Percentiles rank a stretch among this genome's conserved stretches.
Conservation (phyloP, 1,140 invertebrate genomes). For the Dinothrombium tinctorium region DNA sequence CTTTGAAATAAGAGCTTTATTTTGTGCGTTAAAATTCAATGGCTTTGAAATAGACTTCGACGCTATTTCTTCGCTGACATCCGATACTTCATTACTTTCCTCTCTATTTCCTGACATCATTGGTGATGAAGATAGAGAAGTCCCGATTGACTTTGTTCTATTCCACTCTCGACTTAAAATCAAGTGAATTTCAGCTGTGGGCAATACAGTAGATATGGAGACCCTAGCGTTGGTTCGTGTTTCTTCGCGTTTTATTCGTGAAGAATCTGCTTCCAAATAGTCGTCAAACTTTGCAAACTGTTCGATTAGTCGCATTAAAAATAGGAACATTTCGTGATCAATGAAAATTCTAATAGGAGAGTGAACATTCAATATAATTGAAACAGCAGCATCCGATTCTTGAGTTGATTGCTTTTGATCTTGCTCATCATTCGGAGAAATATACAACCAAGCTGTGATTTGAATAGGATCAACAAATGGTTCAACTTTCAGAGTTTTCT, state of each 20-base stretch:
- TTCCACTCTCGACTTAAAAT: background rate
- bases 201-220: constrained; percentile 3
- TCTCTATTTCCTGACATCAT: too few relatives aligned
- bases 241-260: constrained; percentile 5
- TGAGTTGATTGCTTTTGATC: background rate
- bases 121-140: background rate
- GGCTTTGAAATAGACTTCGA: too few relatives aligned
- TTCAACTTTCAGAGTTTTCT: background rate
- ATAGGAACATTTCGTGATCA: constrained; percentile 8
- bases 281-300: constrained; percentile 6
- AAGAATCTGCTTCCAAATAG: constrained; percentile 5
- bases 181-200: constrained; percentile 1
- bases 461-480: constrained; percentile 5
- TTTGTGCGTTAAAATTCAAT: too few relatives aligned
- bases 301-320: constrained; percentile 8
- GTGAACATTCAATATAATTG: constrained; percentile 2
- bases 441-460: constrained; percentile 1
- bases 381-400: background rate
- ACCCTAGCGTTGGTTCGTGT: background rate
- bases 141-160: background rate
- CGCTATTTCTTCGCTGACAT: too few relatives aligned
- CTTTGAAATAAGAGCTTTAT: too few relatives aligned
- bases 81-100: too few relatives aligned
- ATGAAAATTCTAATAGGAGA: constrained; percentile 4
- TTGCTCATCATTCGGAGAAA: background rate